Base-by-base conservation (phyloP, 2,888 invertebrate genomes). In the Venusia cambrica region DNA sequence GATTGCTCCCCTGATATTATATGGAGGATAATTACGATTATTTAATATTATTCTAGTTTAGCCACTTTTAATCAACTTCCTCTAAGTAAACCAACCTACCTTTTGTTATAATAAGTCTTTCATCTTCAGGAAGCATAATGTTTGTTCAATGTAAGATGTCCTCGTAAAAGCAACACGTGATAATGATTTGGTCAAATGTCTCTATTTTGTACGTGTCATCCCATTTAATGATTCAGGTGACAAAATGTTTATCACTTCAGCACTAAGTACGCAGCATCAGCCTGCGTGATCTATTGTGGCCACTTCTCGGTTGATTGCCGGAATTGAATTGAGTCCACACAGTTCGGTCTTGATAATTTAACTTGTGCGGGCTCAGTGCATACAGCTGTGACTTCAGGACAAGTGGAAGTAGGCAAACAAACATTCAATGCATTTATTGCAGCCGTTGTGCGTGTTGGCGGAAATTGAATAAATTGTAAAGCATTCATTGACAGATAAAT, bases 281-380 rank as follows among this genome's bases (percentile, higher is more conserved):
- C 5, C 12, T 19, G 31, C 40, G 35, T 43, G 43, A 47, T 43
- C 26, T 22, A 38, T 44, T 51, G 51, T 47, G 42, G 51, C 47
- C 45, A 41, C 47, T 45, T 46, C n/a, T n/a, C 29, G 51, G 46
- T 59, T 73, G 59, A 79, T 76, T 75, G 79, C 56, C 58, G 46
- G 66, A 68, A 77, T 72, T 72, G 59, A 70, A 74, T 66, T 60
- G 77, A 62, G 64, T 66, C 63, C 62, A 70, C 63, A 67, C 74
- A 50, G 48, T 51, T 65, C 62, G 52, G 61, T 71, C 66, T 57
- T 45, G 37, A 54, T 69, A 65, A 69, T 71, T 68, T 62, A 66
- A 58, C 38, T 48, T 49, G 47, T 51, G 21, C 28, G 28, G 21
- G 33, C 35, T 37, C 19, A 27, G 47, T 53, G 42, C 27, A 25